Conservation (phyloP, 2,113 vertebrate species). For the Anoura caudifer region DNA sequence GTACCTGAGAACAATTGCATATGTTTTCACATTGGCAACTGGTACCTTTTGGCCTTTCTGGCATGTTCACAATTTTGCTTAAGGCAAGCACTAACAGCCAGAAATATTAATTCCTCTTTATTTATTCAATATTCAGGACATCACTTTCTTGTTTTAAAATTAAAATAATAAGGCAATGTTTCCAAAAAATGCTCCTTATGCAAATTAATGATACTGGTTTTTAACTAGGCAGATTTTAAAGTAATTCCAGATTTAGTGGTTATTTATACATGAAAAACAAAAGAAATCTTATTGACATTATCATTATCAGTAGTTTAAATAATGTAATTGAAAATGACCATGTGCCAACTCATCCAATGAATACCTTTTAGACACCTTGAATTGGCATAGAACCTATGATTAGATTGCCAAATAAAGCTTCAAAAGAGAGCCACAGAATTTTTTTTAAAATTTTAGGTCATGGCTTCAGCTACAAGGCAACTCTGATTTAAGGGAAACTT, state of each 20-base stretch:
- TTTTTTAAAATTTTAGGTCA: not conserved
- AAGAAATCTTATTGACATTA: slow-evolving; percentile 17
- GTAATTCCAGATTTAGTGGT: not conserved
- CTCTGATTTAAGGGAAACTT: slow-evolving; percentile 48
- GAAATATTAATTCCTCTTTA: not conserved
- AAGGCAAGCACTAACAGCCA: not conserved
- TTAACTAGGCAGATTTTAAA: not conserved
- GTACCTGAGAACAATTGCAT: not conserved
- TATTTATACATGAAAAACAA: slow-evolving; percentile 12
- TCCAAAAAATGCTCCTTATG: not conserved
- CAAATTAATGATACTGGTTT: not conserved
- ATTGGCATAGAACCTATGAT: not conserved
- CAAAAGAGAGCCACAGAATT: not conserved
- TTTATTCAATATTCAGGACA: not conserved
- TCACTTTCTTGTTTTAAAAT: slow-evolving; percentile 25
- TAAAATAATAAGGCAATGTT: slow-evolving; percentile 22
- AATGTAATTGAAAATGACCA: slow-evolving; percentile 52
- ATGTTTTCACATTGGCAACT: not conserved
- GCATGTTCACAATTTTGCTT: not conserved
- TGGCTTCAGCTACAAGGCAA: slow-evolving; percentile 35
- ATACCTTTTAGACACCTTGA: slow-evolving; percentile 40
- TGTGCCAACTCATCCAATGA: slow-evolving; percentile 25
- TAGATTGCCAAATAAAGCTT: not conserved
- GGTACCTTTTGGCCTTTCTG: not conserved
- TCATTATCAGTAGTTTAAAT: slow-evolving; percentile 46